These are phyloP conservation scores for Drosophila orena DNA, from an alignment of 1,140 invertebrate species.

Conservation along the genomic window DNA sequence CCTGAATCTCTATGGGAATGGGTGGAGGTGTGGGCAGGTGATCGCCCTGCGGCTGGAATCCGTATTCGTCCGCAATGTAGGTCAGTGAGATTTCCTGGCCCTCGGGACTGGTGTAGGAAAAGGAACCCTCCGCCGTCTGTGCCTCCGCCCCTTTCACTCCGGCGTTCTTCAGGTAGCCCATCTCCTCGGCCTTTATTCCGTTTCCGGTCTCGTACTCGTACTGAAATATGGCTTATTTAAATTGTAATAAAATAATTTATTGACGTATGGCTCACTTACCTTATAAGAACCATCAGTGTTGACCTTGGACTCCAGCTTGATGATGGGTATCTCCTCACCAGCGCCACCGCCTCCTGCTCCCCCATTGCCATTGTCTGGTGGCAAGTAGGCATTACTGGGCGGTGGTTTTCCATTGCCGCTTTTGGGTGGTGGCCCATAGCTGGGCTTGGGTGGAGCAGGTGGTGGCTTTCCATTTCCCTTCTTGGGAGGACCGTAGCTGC, in stretches of 20 bases:
- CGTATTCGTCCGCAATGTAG: constrained; percentile 93
- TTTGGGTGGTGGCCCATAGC: constrained; percentile 51
- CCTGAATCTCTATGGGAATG: constrained; percentile 92
- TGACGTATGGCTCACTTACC: constrained; percentile 29
- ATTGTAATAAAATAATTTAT: neutral
- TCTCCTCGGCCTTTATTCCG: constrained; percentile 88
- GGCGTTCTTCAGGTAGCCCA: constrained; percentile 89
- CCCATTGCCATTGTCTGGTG: constrained; percentile 47
- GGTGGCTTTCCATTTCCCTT: constrained; percentile 50
- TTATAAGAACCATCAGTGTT: constrained; percentile 88
- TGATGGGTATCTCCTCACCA: constrained; percentile 86
- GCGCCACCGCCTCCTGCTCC: constrained; percentile 14
- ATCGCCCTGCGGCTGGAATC: constrained; percentile 90
- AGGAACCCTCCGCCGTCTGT: constrained; percentile 88
- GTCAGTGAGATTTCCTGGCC: constrained; percentile 89
- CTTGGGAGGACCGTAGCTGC: constrained; percentile 49
- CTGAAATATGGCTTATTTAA: constrained; percentile 25
- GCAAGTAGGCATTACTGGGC: constrained; percentile 45
- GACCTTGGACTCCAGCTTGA: constrained; percentile 87
- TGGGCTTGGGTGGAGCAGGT: constrained; percentile 48
- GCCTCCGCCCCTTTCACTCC: constrained; percentile 87
- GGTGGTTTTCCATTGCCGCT: constrained; percentile 36
- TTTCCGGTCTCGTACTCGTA: constrained; percentile 88
- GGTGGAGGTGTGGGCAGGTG: constrained; percentile 92
- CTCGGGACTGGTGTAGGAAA: constrained; percentile 91